Percentiles rank a stretch among this genome's conserved stretches.
These are phyloP conservation scores for Carassius auratus DNA, from an alignment of 2,113 vertebrate species.

Conservation along the genomic window DNA sequence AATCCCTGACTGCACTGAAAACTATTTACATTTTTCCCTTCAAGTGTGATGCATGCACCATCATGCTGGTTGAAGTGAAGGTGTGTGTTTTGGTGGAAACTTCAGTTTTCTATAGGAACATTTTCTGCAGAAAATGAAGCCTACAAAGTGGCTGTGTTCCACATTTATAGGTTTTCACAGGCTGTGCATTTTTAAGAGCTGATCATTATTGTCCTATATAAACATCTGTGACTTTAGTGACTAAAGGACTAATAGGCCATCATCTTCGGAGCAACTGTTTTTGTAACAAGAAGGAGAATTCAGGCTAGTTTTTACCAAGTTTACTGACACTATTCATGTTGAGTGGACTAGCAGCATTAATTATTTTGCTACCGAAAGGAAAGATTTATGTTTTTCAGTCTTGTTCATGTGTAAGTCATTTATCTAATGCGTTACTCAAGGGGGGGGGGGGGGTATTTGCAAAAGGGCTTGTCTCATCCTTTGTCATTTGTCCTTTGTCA, in stretches of 20 bases:
- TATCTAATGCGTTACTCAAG: background rate
- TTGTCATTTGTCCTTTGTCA: background rate
- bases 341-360: background rate
- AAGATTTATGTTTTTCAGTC: background rate
- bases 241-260: constrained; percentile 9
- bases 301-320: background rate
- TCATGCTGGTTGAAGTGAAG: background rate
- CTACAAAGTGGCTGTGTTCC: constrained; percentile 30
- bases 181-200: background rate
- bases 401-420: background rate
- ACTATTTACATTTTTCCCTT: background rate
- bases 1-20: background rate
- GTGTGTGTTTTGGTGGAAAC: background rate
- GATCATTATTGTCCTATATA: background rate
- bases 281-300: constrained; percentile 14
- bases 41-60: background rate
- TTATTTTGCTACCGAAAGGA: background rate
- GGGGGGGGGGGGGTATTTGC: background rate
- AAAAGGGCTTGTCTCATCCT: constrained; percentile 2
- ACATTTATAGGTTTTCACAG: constrained; percentile 2
- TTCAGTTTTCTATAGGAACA: background rate
- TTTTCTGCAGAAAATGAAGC: constrained; percentile 3
- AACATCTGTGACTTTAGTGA: background rate
- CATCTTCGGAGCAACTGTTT: constrained; percentile 40
- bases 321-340: background rate